phyloP scores from a whole-genome alignment of 2,113 vertebrate genomes.

The Noturus placidus region DNA sequence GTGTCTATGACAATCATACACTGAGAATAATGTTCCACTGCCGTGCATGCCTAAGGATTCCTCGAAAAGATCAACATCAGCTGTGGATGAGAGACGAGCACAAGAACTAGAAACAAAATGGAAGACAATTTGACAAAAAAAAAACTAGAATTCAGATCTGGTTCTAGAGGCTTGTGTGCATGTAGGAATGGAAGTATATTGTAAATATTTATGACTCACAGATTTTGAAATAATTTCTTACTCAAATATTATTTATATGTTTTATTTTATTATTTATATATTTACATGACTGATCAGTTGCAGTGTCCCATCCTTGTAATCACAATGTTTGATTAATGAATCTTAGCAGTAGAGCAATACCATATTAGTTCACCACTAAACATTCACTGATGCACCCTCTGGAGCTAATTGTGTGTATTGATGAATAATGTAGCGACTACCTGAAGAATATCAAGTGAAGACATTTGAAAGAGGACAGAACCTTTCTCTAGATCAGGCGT shows the following conservation, averaged over 20 bases:
- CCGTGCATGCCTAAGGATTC: background rate
- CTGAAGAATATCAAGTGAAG: conserved; percentile 33
- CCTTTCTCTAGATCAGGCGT: conserved; percentile 44
- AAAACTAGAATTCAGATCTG: background rate
- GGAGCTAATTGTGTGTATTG: conserved; percentile 32
- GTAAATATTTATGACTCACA: background rate
- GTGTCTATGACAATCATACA: conserved; percentile 22
- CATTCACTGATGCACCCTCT: conserved; percentile 28
- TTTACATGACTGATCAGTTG: background rate
- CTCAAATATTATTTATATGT: background rate
- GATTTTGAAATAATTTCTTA: background rate
- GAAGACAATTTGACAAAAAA: background rate
- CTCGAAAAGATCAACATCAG: conserved; percentile 6
- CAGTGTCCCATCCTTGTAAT: background rate
- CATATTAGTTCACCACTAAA: conserved; percentile 18
- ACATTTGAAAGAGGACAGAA: conserved; percentile 39
- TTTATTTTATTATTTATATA: too few relatives aligned
- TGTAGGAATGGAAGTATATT: background rate
- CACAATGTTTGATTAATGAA: conserved; percentile 17
- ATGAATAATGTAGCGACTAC: conserved; percentile 30
- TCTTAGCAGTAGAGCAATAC: conserved; percentile 22
- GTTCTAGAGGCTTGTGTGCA: background rate
- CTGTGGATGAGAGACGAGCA: background rate
- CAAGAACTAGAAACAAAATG: conserved; percentile 3
- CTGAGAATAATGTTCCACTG: conserved; percentile 19